Conservation (phyloP, 2,113 vertebrate species). For the Pimephales promelas region DNA sequence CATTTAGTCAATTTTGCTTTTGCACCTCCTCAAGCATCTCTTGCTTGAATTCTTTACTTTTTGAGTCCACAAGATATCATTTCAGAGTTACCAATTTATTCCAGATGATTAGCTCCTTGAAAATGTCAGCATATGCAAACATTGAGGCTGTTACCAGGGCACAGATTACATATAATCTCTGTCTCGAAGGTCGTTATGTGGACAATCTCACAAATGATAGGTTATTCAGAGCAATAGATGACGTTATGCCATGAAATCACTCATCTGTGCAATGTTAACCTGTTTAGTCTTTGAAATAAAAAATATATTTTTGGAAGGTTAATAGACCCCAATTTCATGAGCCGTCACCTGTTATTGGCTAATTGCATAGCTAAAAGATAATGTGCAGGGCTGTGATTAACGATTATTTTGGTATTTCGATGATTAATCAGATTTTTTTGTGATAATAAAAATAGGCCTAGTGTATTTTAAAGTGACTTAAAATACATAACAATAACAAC, state of each 20-base stretch:
- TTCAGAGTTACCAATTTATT: neutral
- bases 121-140: constrained; percentile 1
- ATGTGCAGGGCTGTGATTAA: neutral
- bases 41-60: neutral
- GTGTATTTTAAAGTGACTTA: too few relatives aligned
- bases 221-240: neutral
- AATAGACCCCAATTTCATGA: neutral
- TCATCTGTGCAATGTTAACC: neutral
- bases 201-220: neutral
- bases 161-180: neutral
- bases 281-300: neutral
- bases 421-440: too few relatives aligned
- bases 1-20: neutral
- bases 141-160: neutral
- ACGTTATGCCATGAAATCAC: neutral
- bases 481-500: too few relatives aligned
- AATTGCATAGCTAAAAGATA: neutral
- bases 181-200: constrained; percentile 1
- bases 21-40: neutral
- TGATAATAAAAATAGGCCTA: too few relatives aligned
- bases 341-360: neutral
- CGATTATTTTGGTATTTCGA: too few relatives aligned
- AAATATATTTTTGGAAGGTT: neutral
- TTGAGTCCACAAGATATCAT: neutral
- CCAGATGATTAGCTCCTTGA: neutral